Base-by-base conservation (phyloP, 2,888 invertebrate species). In the Dyspetes luteomarginatus region DNA sequence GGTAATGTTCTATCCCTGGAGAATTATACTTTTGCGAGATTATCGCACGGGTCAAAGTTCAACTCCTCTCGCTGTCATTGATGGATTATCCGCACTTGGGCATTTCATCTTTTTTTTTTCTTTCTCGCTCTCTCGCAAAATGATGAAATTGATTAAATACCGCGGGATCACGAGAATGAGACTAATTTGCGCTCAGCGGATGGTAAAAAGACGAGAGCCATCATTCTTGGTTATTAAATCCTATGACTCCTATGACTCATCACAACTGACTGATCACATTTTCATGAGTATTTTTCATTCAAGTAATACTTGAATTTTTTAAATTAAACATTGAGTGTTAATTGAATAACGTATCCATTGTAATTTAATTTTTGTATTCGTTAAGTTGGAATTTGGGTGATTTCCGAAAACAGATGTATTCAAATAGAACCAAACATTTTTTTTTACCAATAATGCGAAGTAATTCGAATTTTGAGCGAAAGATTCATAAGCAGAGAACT, bases 71-170 rank as follows among this genome's bases (percentile, higher is more conserved):
- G 52, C 48, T 55, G 78, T 73, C 78, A 68, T 78, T 78, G 78
- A 78, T 74, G 55, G 73, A 78, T 78, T 73, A 56, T 55, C 12
- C 58, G n/a, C 12, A 15, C 5, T 15, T 17, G 9, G 17, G 22
- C 67, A 12, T 65, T n/a, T 28, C 36, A 2, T 36, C 36, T 36
- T 15, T 50, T 15, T n/a, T 15, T 22, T 15, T 73, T 62, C 24
- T 68, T 55, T 24, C 45, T 48, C 15, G 17, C 12, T 36, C 36
- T 60, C 28, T n/a, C 62, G 9, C 17, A 9, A 17, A 7, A 62
- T 36, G 45, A 45, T 19, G 52, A 68, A 73, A 78, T 68, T 73
- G 65, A 78, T 73, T 45, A 64, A 62, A 68, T 48, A 36, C 45
- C 52, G 17, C 41, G 50, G 17, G 48, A 55, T 45, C 36, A 22